These are phyloP conservation scores for Bovichtus diacanthus DNA, from an alignment of 2,797 vertebrate species.

Conservation along the genomic window DNA sequence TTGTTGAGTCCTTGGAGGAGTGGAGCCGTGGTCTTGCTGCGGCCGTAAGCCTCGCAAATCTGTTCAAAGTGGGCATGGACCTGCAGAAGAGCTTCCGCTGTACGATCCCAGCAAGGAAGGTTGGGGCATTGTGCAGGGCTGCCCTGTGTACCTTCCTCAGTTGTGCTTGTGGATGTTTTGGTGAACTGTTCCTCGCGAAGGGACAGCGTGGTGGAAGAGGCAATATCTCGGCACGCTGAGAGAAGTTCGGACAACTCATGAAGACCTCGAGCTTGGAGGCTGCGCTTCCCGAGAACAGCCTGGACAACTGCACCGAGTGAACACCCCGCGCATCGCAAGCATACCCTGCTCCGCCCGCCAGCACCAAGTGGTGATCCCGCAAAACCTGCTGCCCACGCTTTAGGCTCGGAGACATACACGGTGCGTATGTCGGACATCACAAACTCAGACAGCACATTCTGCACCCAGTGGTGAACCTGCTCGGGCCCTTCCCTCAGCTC, in stretches of 20 bases:
- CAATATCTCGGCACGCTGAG: slow-evolving; percentile 92
- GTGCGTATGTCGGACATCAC: slow-evolving; percentile 99
- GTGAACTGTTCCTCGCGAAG: slow-evolving; percentile 90
- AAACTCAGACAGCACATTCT: slow-evolving; percentile 98
- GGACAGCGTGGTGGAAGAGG: slow-evolving; percentile 88
- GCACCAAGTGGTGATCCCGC: slow-evolving; percentile 80
- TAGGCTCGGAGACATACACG: slow-evolving; percentile 95
- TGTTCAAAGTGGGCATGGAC: slow-evolving; percentile 97
- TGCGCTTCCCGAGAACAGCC: slow-evolving; percentile 95
- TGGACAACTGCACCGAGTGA: slow-evolving; percentile 95
- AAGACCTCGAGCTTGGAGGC: slow-evolving; percentile 96
- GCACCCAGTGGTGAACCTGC: slow-evolving; percentile 97
- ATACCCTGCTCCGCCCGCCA: slow-evolving; percentile 89
- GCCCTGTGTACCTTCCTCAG: slow-evolving; percentile 87
- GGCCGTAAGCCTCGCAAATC: slow-evolving; percentile 96
- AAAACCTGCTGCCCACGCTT: slow-evolving; percentile 89
- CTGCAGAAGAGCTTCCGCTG: slow-evolving; percentile 94
- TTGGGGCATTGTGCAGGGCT: slow-evolving; percentile 89
- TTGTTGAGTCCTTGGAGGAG: slow-evolving; percentile 98
- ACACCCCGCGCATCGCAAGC: slow-evolving; percentile 94
- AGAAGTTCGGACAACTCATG: slow-evolving; percentile 96
- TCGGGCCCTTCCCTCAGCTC: slow-evolving; percentile 93
- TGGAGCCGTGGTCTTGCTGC: slow-evolving; percentile 93
- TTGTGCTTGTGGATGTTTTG: slow-evolving; percentile 87
- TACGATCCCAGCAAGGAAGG: slow-evolving; percentile 96